These are phyloP conservation scores for Sciurus niger DNA, from an alignment of 2,113 vertebrate genomes.

Conservation along the genomic window DNA sequence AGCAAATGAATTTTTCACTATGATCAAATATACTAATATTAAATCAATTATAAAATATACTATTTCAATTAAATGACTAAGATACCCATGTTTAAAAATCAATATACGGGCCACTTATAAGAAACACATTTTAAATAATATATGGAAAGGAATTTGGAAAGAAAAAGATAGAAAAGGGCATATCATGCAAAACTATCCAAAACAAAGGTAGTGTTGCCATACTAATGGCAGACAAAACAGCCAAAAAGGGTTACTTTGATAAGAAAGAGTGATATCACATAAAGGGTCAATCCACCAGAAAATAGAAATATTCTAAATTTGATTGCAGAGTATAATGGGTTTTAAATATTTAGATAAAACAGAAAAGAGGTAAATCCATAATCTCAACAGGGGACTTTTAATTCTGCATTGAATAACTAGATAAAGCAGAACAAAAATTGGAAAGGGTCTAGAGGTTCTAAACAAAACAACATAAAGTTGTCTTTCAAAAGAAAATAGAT, in stretches of 20 bases:
- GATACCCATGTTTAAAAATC: background rate
- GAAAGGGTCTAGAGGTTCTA: background rate
- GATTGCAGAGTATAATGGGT: background rate
- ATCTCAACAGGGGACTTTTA: background rate
- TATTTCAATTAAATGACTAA: background rate
- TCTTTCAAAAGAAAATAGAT: background rate
- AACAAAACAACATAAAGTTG: background rate
- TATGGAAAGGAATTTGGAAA: background rate
- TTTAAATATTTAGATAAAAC: background rate
- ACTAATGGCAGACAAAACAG: background rate
- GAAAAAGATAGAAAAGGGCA: background rate
- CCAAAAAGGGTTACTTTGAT: background rate
- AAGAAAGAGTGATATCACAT: background rate
- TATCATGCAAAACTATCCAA: background rate
- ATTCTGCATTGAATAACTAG: background rate
- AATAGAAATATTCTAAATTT: background rate
- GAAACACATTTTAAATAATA: background rate
- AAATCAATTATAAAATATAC: background rate
- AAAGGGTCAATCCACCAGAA: background rate
- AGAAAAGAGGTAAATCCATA: background rate
- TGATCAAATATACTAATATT: background rate
- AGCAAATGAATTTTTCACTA: background rate
- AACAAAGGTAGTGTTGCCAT: background rate
- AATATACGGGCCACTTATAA: background rate
- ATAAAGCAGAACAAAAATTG: background rate